Base-by-base conservation (phyloP, 2,888 invertebrate species). In the Ophion ventricosus region DNA sequence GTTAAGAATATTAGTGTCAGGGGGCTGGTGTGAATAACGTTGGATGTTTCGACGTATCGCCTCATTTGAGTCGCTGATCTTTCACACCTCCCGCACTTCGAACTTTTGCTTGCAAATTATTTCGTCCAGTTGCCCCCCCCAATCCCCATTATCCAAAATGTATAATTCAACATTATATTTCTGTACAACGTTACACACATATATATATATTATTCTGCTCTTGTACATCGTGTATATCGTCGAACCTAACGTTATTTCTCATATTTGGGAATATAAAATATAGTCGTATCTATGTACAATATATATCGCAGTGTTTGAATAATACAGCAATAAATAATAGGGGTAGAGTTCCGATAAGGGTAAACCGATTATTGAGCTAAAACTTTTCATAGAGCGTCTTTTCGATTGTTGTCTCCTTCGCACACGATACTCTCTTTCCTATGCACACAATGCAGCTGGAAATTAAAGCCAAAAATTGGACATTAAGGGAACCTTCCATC, bases 201-300 rank as follows among this genome's bases (percentile, higher is more conserved):
- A 14, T 57, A 20, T 57, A 23, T 20, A n/a, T 20, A 8, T 5
- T 23, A 23, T 57, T 57, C 7, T 20, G 20, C 23, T 3, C 10
- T 49, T 10, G 10, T 17, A 23, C 1, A 20, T 59, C n/a, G 14
- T 40, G 40, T 5, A 23, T 25, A 73, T 43, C n/a, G 70, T 23
- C 40, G 40, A 26, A 70, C 70, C 25, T 25, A 26, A 54, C 35
- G 69, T 70, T n/a, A 63, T 20, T 43, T 25, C 4, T 74, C 35
- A 4, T 43, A 64, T 1, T 11, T 69, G 43, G 20, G 35, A 69
- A 69, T 69, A 69, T 59, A 70, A 69, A 69, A 78, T 49, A 61
- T 49, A 69, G 29, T 26, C 23, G 10, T 73, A 66, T 79, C 66
- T 76, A 80, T 80, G 67, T 54, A 80, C 80, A 83, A 83, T 83